These are phyloP conservation scores for Bothrops jararaca DNA, from an alignment of 2,113 vertebrate species.

Conservation along the genomic window DNA sequence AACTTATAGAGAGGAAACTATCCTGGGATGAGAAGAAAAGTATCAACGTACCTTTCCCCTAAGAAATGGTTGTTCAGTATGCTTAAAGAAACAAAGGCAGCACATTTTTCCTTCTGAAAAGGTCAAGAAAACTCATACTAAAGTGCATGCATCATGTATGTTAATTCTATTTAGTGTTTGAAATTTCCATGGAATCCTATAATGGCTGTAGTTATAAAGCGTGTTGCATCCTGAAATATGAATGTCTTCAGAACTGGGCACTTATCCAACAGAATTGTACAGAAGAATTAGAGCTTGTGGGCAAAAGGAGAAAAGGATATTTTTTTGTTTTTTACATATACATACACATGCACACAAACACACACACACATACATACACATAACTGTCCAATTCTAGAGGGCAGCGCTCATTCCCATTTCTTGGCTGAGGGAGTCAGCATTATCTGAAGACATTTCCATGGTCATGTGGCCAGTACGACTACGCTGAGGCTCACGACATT, in stretches of 20 bases:
- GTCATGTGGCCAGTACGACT: background rate
- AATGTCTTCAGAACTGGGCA: background rate
- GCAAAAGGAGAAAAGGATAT: background rate
- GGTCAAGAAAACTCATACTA: background rate
- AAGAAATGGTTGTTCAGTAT: background rate
- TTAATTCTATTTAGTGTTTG: background rate
- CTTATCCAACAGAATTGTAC: background rate
- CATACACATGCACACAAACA: too few relatives aligned
- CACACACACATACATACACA: background rate
- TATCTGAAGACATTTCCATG: background rate
- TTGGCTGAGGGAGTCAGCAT: background rate
- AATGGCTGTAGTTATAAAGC: background rate
- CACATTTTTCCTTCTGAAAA: background rate
- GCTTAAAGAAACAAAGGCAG: background rate
- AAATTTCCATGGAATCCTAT: background rate
- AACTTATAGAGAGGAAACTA: background rate
- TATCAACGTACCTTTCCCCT: background rate
- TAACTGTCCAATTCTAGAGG: background rate
- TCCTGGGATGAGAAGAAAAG: background rate
- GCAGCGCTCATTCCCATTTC: too few relatives aligned
- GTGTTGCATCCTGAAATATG: background rate
- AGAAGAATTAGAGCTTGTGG: background rate
- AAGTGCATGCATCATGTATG: background rate
- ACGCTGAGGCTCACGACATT: background rate
- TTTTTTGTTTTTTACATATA: background rate